phyloP scores from a whole-genome alignment of 2,113 vertebrate species.

The Limnothrissa miodon region DNA sequence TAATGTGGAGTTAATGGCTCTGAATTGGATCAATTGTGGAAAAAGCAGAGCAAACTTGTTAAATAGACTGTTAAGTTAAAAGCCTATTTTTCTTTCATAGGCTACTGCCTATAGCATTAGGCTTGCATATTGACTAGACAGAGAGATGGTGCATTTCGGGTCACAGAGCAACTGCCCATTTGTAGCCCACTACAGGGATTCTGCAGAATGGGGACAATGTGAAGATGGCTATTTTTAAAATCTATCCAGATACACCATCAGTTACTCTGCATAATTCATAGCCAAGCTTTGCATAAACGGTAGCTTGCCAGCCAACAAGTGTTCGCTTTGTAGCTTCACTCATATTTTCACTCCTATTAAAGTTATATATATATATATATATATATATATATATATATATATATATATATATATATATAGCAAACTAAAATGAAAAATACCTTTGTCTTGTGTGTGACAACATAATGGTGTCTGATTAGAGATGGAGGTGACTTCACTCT shows the following conservation, averaged over 20 bases:
- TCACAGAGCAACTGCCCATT: background rate
- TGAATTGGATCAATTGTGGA: slow-evolving; percentile 36
- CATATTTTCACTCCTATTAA: background rate
- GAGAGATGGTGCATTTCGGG: background rate
- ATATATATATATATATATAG: too few species aligned
- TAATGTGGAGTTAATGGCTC: slow-evolving; percentile 21
- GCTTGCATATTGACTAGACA: background rate
- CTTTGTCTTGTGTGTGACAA: too few species aligned
- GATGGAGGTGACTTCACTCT: too few species aligned
- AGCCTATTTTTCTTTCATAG: slow-evolving; percentile 32
- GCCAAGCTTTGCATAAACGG: background rate
- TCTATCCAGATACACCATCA: background rate
- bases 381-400: too few species aligned
- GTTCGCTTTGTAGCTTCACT: background rate
- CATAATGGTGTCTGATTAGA: too few species aligned
- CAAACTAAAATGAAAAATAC: too few species aligned
- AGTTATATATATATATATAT: too few species aligned
- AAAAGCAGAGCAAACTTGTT: slow-evolving; percentile 32
- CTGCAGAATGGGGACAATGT: background rate
- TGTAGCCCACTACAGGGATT: background rate
- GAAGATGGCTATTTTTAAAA: slow-evolving; percentile 3
- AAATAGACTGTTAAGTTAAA: slow-evolving; percentile 28
- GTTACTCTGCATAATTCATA: background rate
- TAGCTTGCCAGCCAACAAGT: background rate
- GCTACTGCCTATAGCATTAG: slow-evolving; percentile 13